Conservation (phyloP, 2,797 vertebrate species). For the Falco cherrug region DNA sequence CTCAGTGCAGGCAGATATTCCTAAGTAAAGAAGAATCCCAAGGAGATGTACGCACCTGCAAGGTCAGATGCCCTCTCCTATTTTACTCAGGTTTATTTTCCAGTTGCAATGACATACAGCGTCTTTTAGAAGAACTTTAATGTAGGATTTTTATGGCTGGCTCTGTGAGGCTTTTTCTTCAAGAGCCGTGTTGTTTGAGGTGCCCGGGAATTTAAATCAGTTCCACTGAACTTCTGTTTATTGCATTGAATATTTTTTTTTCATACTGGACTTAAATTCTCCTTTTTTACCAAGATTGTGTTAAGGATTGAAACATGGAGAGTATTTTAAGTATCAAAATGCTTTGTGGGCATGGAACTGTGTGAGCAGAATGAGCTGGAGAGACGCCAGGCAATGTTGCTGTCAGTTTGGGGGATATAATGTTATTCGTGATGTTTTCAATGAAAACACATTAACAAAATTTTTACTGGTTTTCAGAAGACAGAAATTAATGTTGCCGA, state of each 20-base stretch:
- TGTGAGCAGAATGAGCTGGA: not conserved
- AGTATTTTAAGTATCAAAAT: not conserved
- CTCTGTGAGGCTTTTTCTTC: not conserved
- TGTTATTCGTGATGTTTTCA: not conserved
- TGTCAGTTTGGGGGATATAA: not conserved
- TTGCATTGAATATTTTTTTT: not conserved
- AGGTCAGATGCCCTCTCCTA: not conserved
- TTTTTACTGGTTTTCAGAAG: not conserved
- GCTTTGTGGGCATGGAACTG: not conserved
- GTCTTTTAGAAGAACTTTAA: not conserved
- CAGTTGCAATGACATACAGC: not conserved
- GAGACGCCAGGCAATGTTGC: not conserved
- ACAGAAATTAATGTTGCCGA: not conserved
- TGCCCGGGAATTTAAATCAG: not conserved
- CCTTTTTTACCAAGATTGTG: not conserved
- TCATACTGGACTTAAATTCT: not conserved
- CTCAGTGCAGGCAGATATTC: not conserved
- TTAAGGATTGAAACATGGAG: not conserved
- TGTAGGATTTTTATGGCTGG: not conserved
- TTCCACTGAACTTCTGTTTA: not conserved
- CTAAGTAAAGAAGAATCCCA: not conserved
- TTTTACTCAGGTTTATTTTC: constrained; percentile 25
- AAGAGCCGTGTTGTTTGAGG: not conserved
- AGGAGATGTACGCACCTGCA: not conserved
- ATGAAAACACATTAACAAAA: not conserved